Evolutionary conservation across 2,113 vertebrate genomes (phyloP).

Genomic region (Corythornis cristatus): DNA sequence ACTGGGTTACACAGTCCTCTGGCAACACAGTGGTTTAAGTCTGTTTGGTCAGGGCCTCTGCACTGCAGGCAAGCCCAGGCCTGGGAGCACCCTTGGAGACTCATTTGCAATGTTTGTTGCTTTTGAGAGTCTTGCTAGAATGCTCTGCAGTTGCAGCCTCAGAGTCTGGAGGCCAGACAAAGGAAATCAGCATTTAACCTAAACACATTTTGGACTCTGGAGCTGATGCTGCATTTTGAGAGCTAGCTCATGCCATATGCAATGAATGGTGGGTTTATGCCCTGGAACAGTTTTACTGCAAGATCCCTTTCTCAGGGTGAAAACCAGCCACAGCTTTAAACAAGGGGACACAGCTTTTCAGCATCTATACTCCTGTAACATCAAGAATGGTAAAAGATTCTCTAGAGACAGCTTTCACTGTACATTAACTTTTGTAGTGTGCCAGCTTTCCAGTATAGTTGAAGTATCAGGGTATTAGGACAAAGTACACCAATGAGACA

Average conservation of each 20-base stretch:
- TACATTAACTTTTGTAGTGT: slow-evolving; percentile 4
- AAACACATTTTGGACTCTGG: neutral
- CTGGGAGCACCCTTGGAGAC: neutral
- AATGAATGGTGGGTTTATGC: neutral
- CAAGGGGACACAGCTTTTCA: neutral
- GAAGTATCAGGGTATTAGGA: neutral
- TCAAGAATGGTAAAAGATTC: neutral
- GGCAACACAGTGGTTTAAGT: neutral
- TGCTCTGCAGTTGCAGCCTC: neutral
- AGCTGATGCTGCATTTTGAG: neutral
- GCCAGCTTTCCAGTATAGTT: neutral
- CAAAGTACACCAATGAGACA: neutral
- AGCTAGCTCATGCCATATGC: neutral
- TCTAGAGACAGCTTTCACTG: slow-evolving; percentile 7
- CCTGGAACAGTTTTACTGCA: neutral
- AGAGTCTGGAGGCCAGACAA: neutral
- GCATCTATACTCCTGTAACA: neutral
- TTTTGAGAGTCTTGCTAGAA: neutral
- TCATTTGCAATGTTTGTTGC: fast-evolving
- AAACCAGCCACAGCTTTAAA: neutral
- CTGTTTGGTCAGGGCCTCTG: neutral
- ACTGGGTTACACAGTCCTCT: neutral
- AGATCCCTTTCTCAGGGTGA: neutral
- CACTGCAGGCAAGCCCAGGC: neutral
- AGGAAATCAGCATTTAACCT: neutral